phyloP scores from a whole-genome alignment of 2,113 vertebrate species.

The Oreochromis aureus region DNA sequence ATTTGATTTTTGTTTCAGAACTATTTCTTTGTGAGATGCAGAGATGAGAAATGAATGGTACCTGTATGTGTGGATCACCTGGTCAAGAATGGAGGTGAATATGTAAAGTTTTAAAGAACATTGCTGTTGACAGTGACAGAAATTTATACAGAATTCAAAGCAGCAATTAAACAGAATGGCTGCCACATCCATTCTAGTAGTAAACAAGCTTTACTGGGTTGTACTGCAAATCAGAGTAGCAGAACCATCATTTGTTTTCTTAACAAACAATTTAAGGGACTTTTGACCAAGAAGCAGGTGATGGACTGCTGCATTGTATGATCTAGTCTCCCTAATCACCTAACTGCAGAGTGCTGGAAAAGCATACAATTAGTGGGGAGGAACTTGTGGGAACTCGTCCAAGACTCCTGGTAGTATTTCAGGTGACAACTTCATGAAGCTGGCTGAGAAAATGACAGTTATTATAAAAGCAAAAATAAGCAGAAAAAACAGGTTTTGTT shows the following conservation, averaged over 20 bases:
- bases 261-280: not conserved
- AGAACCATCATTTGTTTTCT: not conserved
- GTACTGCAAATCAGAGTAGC: not conserved
- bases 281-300: not conserved
- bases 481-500: not conserved
- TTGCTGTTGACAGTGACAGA: not conserved
- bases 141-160: not conserved
- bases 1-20: not conserved
- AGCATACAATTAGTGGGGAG: not conserved
- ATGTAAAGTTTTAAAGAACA: not conserved
- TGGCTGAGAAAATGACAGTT: not conserved
- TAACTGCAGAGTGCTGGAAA: not conserved
- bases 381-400: not conserved
- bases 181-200: not conserved
- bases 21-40: not conserved
- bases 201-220: not conserved
- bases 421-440: not conserved
- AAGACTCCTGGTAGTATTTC: not conserved
- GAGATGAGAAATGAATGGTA: not conserved
- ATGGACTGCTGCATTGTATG: not conserved
- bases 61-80: not conserved
- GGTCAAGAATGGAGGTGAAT: not conserved
- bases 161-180: not conserved
- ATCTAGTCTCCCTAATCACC: not conserved
- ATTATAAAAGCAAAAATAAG: not conserved